Percentiles rank a stretch among this genome's conserved stretches.
These are phyloP conservation scores for Petrocephalus microphthalmus DNA, from an alignment of 2,113 vertebrate species.

Conservation along the genomic window DNA sequence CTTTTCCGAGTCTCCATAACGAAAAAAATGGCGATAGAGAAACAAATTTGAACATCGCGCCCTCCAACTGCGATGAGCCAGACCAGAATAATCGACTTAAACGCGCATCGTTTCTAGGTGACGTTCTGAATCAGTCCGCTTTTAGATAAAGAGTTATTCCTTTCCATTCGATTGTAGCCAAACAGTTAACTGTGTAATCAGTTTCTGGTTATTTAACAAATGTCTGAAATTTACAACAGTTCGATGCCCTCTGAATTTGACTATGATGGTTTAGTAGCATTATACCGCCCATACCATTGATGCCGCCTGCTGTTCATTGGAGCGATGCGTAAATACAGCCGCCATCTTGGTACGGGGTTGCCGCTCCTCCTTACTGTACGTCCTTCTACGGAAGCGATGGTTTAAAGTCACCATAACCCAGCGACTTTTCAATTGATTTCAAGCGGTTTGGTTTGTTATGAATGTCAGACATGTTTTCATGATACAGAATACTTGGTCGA, in stretches of 20 bases:
- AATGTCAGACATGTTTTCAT: no score
- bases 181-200: not conserved
- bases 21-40: slow-evolving; percentile 19
- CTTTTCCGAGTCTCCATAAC: slow-evolving; percentile 37
- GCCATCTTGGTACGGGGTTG: no score
- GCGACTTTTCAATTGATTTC: no score
- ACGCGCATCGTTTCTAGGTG: not conserved
- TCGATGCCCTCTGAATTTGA: not conserved
- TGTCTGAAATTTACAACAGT: not conserved
- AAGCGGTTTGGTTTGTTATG: no score
- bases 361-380: no score
- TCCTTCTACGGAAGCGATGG: no score
- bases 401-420: no score
- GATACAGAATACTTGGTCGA: no score
- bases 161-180: not conserved
- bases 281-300: not conserved
- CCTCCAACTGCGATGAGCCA: slow-evolving; percentile 24
- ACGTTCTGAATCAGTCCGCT: not conserved
- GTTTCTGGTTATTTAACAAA: not conserved
- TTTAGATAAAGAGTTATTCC: not conserved
- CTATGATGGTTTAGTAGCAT: not conserved
- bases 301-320: no score
- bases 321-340: no score
- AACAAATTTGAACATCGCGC: slow-evolving; percentile 43
- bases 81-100: not conserved